Evolutionary conservation across 2,888 invertebrate species (phyloP).

Genomic region (Conchocele bisecta): DNA sequence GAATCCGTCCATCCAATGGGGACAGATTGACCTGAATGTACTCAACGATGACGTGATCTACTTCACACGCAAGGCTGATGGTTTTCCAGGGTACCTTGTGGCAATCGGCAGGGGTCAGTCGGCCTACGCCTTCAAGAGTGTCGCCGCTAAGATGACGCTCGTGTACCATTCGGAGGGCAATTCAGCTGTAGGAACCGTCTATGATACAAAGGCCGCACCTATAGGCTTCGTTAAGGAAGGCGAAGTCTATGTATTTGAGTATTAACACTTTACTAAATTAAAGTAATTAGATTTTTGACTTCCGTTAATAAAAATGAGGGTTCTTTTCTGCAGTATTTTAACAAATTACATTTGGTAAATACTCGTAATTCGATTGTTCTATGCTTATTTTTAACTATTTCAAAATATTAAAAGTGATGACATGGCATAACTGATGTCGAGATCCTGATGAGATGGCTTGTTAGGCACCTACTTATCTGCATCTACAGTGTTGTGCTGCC

Average conservation of each 20-base stretch:
- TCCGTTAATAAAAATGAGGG: too few relatives aligned
- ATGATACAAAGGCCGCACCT: slow-evolving; percentile 26
- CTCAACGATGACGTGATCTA: slow-evolving; percentile 67
- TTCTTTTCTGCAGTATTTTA: too few relatives aligned
- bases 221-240: slow-evolving; percentile 45
- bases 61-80: slow-evolving; percentile 76
- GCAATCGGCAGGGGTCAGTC: slow-evolving; percentile 75
- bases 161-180: slow-evolving; percentile 65
- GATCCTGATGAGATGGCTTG: too few relatives aligned
- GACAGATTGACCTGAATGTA: slow-evolving; percentile 55
- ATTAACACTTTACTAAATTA: too few relatives aligned
- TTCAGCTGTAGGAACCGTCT: slow-evolving; percentile 6
- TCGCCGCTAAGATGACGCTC: slow-evolving; percentile 58
- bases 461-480: too few relatives aligned
- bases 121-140: slow-evolving; percentile 48
- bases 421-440: too few relatives aligned
- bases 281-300: too few relatives aligned
- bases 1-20: slow-evolving; percentile 80
- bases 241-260: slow-evolving; percentile 37
- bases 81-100: slow-evolving; percentile 78
- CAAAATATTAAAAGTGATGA: too few relatives aligned
- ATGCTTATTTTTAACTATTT: too few relatives aligned
- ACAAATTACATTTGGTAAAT: too few relatives aligned
- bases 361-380: too few relatives aligned
- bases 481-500: too few relatives aligned